Evolutionary conservation across 2,888 invertebrate species (phyloP).

Genomic region (Hedya salicella): DNA sequence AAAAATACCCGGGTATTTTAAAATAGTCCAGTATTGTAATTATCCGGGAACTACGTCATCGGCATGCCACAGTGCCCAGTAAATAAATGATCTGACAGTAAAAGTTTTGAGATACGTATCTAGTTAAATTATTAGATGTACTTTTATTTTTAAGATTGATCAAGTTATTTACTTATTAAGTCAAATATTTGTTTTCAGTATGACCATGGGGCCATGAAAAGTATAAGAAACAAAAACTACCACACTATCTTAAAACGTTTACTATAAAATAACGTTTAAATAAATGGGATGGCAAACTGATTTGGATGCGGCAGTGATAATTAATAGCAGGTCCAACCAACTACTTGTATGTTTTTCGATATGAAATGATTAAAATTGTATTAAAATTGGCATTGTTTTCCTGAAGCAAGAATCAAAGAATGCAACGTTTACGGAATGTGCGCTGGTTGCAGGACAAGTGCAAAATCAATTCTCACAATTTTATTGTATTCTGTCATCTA

Average conservation of each 20-base stretch:
- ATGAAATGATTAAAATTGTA: slow-evolving; percentile 47
- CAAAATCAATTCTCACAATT: slow-evolving; percentile 71
- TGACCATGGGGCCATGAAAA: background rate
- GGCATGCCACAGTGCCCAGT: slow-evolving; percentile 30
- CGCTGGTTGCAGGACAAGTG: slow-evolving; percentile 78
- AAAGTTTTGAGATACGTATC: slow-evolving; percentile 15
- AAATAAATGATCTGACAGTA: slow-evolving; percentile 9
- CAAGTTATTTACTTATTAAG: background rate
- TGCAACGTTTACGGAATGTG: slow-evolving; percentile 74
- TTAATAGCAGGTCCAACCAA: slow-evolving; percentile 27
- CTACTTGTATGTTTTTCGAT: slow-evolving; percentile 44
- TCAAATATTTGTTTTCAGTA: background rate
- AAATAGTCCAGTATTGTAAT: slow-evolving; percentile 4
- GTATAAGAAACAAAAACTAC: background rate
- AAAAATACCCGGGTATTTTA: slow-evolving; percentile 16
- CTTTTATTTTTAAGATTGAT: background rate
- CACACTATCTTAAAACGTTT: slow-evolving; percentile 15
- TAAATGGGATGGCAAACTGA: slow-evolving; percentile 25
- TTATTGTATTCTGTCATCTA: slow-evolving; percentile 68
- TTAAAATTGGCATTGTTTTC: slow-evolving; percentile 84
- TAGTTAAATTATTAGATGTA: background rate
- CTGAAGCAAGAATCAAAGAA: slow-evolving; percentile 75
- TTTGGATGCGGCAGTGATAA: slow-evolving; percentile 29
- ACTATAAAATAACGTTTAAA: slow-evolving; percentile 11
- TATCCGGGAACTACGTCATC: slow-evolving; percentile 21